Base-by-base conservation (phyloP, 2,888 invertebrate species). In the Trichogramma dendrolimi region DNA sequence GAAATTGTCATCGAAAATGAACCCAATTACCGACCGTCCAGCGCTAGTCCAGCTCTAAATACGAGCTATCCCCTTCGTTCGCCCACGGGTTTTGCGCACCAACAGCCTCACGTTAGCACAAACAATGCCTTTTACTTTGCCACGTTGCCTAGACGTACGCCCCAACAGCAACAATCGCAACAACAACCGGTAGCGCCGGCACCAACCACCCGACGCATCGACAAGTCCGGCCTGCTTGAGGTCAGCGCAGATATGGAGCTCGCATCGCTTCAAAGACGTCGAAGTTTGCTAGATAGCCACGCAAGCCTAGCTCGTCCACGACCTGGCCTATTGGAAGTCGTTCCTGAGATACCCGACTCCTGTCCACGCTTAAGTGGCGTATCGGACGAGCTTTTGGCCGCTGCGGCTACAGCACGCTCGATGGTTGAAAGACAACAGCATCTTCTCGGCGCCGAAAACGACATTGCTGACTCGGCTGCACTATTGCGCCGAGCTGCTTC, bases 1-100 rank as follows among this genome's bases (percentile, higher is more conserved):
- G 78, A 79, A 68, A 78, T 79, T 57, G 77, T 78, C 49, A 77
- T 79, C 61, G 78, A 78, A 61, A 78, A 75, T 73, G 39, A 68
- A 58, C 67, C 63, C 49, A 67, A 39, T 60, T 65, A 62, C 67
- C 68, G 63, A 58, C 64, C 57, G 14, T 62, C 44, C 64, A 66
- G 60, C 56, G 48, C 63, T 8, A 60, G 63, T 10, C 65, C 65
- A 4, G 67, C 63, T 14, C 62, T 60, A 27, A 61, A 56, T 46
- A 61, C 41, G 50, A 65, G 62, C 41, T 65, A 57, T 67, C 68
- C 60, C 64, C 67, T 43, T 61, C 68, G 43, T 68, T 67, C 39
- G 49, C 60, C 7, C 42, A 60, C 11, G 57, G 67, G 5, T 43
- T 67, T 27, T 7, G 46, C 11, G 53, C 60, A 61, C 47, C 67